Base-by-base conservation (phyloP, 2,888 invertebrate species). In the Agonopterix heracliana region DNA sequence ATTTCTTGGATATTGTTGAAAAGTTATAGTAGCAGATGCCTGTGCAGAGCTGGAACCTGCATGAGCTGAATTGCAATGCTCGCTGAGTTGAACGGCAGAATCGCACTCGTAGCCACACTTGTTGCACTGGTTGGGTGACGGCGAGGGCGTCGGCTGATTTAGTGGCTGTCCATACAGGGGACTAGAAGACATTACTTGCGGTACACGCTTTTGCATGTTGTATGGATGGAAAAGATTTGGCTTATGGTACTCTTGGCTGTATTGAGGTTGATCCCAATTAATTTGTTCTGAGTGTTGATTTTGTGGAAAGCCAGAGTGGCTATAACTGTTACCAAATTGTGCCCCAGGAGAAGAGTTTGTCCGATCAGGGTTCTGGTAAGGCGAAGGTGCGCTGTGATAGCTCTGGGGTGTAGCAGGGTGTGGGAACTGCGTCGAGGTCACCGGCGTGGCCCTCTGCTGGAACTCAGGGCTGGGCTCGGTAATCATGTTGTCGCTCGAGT, bases 41-140 rank as follows among this genome's bases (percentile, higher is more conserved):
- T 89, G 66, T 2, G 47, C 17, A 17, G 43, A 71, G 65, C 63
- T 88, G 35, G 73, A 73, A 44, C 90, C 77, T 2, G 87, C 90
- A 68, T 95, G 95, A 50, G 91, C 92, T 9, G 92, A 89, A 59
- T 92, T 91, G 53, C 93, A 90, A 68, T 96, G 96, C 62, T 95
- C 96, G 55, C 91, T 91, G 46, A 95, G 81, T 66, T 93, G 93
- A 44, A 91, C 89, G 44, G 93, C 93, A 41, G 94, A 93, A 69
- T 94, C 93, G 69, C 93, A 95, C 49, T 95, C 92, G 54, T 92
- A 92, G 51, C 95, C 95, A 70, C 96, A 96, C 76, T 95, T 95
- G 71, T 96, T 95, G 78, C 95, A 95, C 74, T 95, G 94, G 69
- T 93, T 91, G 1, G 92, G 92, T 53, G 92, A 93, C 0, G 93